Base-by-base conservation (phyloP, 2,113 vertebrate genomes). In the Motacilla alba region DNA sequence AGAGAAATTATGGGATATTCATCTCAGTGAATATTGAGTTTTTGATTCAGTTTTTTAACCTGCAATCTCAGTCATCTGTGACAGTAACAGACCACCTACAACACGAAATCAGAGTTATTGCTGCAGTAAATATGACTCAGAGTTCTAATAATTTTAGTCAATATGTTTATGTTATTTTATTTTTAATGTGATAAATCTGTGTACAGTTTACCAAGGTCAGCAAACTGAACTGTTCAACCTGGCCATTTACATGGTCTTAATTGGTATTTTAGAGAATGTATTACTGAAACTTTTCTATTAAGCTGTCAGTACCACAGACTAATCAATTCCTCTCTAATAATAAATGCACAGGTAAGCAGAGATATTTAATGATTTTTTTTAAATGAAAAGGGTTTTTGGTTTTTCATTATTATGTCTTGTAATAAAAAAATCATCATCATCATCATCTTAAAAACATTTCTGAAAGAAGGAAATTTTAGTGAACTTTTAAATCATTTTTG, bases 401-500 rank as follows among this genome's bases (percentile, higher is more conserved):
- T 2, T 14, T 50, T 41, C 6, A 37, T 20, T 5, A 52, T 18
- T 46, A 26, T 1, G 28, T 59, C 58, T 60, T 49, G 5, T 21
- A 43, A n/a, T 50, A 26, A n/a, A 66, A 30, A 10, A 24, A 35
- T 46, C 9, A 66, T 33, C 27, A 33, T 24, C 39, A 35, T 64
- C 8, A 55, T 64, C 2, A 30, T 6, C 12, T 52, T 63, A 55
- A 83, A 73, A 77, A 16, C 2, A 15, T 58, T 79, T 66, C 30
- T 52, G 41, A 41, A 52, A 83, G 55, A 19, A 11, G 13, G 6
- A 66, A 23, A 33, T 70, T n/a, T 37, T 46, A 75, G 39, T 26
- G 4, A 58, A 30, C 22, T 72, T 70, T 12, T 31, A 62, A 60
- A 62, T 67, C 0, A 19, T 47, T 49, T 67, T 35, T 0, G 0